Base-by-base conservation (phyloP, 1,140 invertebrate species). In the Bombus confusus region DNA sequence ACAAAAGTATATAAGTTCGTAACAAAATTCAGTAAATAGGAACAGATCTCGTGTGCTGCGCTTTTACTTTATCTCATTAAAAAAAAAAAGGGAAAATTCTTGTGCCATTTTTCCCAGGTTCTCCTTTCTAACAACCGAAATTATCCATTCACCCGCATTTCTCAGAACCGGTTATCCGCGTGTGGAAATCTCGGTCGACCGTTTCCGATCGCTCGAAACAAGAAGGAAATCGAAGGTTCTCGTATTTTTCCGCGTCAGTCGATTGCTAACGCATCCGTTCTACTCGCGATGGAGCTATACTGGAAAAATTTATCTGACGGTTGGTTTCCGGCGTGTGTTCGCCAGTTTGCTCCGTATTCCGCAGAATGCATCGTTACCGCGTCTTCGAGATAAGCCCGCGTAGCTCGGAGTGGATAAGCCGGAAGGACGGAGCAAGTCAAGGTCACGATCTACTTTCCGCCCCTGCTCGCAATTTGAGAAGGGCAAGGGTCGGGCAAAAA, bases 391-490 rank as follows among this genome's bases (percentile, higher is more conserved):
- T 31, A 41, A 37, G 28, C 25, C 25, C n/a, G n/a, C 52, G 10
- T 25, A 39, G 69, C 34, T 28, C 39, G 22, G 13, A 78, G 82
- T 57, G 74, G 64, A 34, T 41, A 57, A 69, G 52, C 25, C 59
- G 37, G 76, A 85, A 80, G 41, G n/a, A 47, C 69, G 69, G 5
- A 47, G 6, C 77, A 77, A 72, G 76, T 39, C 76, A 85, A 85
- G 83, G 83, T 85, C 57, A 73, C 25, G 83, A 43, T 85, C 77
- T 80, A 79, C 77, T 85, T 85, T 80, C 18, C 68, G 39, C 41
- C 77, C 68, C 69, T 66, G 31, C 25, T 12, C 39, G 52, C 66
- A 18, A 22, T 52, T 80, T 3, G 25, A 64, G 75, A 77, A 77
- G 37, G 59, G 75, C 57, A 31, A 43, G 39, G 37, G 59, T 64